Conservation (phyloP, 2,113 vertebrate genomes). For the Martes martes region DNA sequence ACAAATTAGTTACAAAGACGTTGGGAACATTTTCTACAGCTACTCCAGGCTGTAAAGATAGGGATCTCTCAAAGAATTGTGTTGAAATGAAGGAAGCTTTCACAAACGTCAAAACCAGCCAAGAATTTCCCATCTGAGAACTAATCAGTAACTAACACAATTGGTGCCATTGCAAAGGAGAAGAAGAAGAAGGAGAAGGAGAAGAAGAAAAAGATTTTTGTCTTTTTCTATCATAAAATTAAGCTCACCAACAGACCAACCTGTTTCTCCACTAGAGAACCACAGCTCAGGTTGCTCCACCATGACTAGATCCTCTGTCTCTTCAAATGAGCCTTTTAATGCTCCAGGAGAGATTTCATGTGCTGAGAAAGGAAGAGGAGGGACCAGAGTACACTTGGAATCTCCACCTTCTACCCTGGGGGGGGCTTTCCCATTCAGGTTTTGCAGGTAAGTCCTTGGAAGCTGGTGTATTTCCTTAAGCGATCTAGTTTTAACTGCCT, state of each 20-base stretch:
- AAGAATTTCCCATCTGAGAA: slow-evolving; percentile 34
- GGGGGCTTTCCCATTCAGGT: neutral
- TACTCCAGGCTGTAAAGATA: neutral
- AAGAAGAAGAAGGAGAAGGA: too few relatives aligned
- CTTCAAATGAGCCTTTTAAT: neutral
- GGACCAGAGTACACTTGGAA: accelerated
- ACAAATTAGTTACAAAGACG: neutral
- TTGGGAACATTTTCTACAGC: neutral
- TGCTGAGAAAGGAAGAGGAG: neutral
- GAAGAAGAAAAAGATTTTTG: neutral
- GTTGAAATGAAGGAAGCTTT: slow-evolving; percentile 6
- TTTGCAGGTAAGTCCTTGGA: neutral
- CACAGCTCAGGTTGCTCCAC: neutral
- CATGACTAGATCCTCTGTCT: neutral
- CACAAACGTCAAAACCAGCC: neutral
- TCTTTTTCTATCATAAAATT: neutral
- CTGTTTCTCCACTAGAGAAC: neutral
- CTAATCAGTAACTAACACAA: neutral
- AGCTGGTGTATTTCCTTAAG: neutral
- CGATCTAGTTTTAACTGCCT: neutral
- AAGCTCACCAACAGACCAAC: neutral
- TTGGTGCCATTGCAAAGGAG: neutral
- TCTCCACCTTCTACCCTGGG: neutral
- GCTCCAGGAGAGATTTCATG: neutral
- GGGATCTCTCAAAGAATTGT: neutral